These are phyloP conservation scores for Drosophila infuscata DNA, from an alignment of 2,888 invertebrate species.

Conservation along the genomic window DNA sequence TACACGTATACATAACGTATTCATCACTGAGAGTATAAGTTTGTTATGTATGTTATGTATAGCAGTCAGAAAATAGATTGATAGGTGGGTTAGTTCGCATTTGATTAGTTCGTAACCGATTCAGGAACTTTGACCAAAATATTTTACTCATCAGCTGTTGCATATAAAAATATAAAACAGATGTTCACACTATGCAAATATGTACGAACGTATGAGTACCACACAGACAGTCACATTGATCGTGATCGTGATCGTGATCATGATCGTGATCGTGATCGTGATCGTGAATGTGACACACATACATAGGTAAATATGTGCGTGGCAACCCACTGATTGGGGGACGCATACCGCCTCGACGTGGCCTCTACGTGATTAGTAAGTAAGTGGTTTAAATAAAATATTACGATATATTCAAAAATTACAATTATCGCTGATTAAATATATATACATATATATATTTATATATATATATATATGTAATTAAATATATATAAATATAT, in stretches of 20 bases:
- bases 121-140: conserved; percentile 81
- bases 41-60: conserved; percentile 9
- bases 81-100: conserved; percentile 10
- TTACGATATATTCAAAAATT: conserved; percentile 13
- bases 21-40: conserved; percentile 23
- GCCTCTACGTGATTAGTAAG: conserved; percentile 58
- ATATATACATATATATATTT: conserved; percentile 18
- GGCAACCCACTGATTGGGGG: conserved; percentile 62
- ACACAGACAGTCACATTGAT: neutral
- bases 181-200: conserved; percentile 20
- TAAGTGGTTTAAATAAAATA: conserved; percentile 18
- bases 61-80: conserved; percentile 20
- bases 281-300: neutral
- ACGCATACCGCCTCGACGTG: conserved; percentile 83
- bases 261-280: neutral
- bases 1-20: conserved; percentile 22
- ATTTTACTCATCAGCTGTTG: conserved; percentile 81
- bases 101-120: conserved; percentile 28
- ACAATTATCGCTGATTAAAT: conserved; percentile 34
- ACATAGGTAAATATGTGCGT: conserved; percentile 17
- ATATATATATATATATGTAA: neutral
- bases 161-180: conserved; percentile 17
- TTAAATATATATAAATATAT: neutral
- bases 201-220: conserved; percentile 4
- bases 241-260: neutral